Evolutionary conservation across 2,113 vertebrate species (phyloP).

Genomic region (Mus spicilegus): DNA sequence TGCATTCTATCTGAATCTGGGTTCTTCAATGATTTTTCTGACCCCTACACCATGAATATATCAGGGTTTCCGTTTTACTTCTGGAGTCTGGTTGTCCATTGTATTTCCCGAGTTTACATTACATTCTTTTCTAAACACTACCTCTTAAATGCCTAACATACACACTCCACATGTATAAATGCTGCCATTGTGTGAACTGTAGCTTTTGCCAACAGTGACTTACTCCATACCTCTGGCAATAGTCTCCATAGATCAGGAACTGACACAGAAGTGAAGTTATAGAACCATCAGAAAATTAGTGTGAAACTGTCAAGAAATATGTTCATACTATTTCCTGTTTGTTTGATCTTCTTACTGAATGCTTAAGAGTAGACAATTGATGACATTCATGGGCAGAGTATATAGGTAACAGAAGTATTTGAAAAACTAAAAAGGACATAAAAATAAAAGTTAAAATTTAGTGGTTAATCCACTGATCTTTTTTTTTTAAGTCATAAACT

Average conservation of each 20-base stretch:
- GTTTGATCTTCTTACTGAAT: background rate
- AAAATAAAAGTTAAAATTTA: background rate
- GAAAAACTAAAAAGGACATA: background rate
- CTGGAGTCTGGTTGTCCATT: background rate
- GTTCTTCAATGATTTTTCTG: no score
- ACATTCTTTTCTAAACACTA: background rate
- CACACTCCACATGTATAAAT: background rate
- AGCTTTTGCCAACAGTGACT: background rate
- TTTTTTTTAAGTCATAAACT: background rate
- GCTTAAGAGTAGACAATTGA: background rate
- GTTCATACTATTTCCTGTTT: background rate
- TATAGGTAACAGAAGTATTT: background rate
- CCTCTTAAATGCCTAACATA: background rate
- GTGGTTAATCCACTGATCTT: background rate
- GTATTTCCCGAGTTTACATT: background rate
- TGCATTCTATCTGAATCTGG: no score
- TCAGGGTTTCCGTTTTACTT: background rate
- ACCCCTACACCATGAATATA: no score
- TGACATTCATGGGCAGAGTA: background rate
- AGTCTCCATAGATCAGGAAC: background rate
- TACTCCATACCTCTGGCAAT: background rate
- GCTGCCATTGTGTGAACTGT: background rate
- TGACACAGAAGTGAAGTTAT: background rate
- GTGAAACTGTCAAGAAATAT: background rate
- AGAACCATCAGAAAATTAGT: background rate